phyloP scores from a whole-genome alignment of 2,797 vertebrate species.

The Acropternis orthonyx region DNA sequence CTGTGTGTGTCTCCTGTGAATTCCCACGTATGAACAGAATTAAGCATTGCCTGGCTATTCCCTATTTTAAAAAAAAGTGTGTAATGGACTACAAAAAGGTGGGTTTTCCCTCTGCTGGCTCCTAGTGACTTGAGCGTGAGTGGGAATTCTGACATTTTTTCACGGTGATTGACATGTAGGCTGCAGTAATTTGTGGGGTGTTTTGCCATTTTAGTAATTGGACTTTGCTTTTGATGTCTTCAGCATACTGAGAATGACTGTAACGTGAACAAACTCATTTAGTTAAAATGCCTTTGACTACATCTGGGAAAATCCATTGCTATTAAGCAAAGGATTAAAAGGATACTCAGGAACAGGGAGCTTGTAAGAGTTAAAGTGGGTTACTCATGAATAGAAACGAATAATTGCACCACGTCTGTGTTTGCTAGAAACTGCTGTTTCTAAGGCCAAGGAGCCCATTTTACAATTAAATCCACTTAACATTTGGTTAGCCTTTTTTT shows the following conservation, averaged over 20 bases:
- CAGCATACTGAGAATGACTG: background rate
- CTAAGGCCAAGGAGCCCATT: background rate
- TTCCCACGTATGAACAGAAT: background rate
- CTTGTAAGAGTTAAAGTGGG: background rate
- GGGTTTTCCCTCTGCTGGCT: background rate
- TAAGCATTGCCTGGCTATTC: background rate
- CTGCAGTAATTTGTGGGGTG: background rate
- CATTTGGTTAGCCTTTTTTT: background rate
- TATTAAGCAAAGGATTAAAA: background rate
- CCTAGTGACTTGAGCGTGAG: background rate
- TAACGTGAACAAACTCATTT: background rate
- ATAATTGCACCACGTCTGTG: background rate
- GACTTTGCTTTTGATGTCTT: background rate
- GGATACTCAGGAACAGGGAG: background rate
- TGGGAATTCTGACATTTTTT: background rate
- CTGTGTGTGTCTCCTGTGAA: background rate
- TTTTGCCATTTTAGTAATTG: background rate
- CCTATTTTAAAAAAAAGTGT: background rate
- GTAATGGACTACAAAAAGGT: background rate
- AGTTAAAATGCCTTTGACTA: background rate
- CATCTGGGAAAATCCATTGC: background rate
- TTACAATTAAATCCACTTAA: background rate
- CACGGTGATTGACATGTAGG: background rate
- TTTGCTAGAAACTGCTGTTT: background rate
- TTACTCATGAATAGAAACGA: background rate